Conservation (phyloP, 1,140 invertebrate species). For the Episyrphus balteatus region DNA sequence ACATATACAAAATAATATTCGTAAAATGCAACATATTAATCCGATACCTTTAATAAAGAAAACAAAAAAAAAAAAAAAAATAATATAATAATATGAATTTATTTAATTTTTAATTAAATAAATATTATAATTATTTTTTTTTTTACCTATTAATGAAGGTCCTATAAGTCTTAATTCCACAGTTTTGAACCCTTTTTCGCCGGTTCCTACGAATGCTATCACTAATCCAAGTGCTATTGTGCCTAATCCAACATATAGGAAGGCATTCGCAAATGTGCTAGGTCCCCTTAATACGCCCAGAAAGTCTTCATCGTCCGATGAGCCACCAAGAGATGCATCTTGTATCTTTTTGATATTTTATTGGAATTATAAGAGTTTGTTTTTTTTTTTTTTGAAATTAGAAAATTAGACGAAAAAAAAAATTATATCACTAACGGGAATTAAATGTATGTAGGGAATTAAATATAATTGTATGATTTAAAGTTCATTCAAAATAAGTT, state of each 20-base stretch:
- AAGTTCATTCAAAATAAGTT: too few relatives aligned
- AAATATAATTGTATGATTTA: too few relatives aligned
- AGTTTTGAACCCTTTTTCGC: constrained; percentile 81
- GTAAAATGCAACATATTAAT: constrained; percentile 46
- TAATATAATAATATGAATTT: not conserved
- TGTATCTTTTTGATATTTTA: constrained; percentile 31
- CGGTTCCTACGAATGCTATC: constrained; percentile 78
- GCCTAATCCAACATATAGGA: constrained; percentile 74
- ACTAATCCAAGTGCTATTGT: constrained; percentile 70
- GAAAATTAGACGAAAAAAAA: too few relatives aligned
- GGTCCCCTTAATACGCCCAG: constrained; percentile 42
- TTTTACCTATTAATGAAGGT: constrained; percentile 54
- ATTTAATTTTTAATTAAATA: not conserved
- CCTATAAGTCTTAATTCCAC: constrained; percentile 71
- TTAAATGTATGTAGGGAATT: too few relatives aligned
- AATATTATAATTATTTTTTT: not conserved
- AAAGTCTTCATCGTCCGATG: constrained; percentile 39
- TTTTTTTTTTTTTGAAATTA: too few relatives aligned
- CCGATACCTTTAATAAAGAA: constrained; percentile 34
- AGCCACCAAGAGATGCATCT: constrained; percentile 35
- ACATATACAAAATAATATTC: constrained; percentile 49
- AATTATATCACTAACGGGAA: too few relatives aligned
- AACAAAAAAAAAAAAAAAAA: not conserved
- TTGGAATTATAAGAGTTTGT: too few relatives aligned
- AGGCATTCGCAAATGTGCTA: constrained; percentile 60